Percentiles rank a stretch among this genome's conserved stretches.
Conservation (phyloP, 2,113 vertebrate genomes). For the Arenaria interpres region DNA sequence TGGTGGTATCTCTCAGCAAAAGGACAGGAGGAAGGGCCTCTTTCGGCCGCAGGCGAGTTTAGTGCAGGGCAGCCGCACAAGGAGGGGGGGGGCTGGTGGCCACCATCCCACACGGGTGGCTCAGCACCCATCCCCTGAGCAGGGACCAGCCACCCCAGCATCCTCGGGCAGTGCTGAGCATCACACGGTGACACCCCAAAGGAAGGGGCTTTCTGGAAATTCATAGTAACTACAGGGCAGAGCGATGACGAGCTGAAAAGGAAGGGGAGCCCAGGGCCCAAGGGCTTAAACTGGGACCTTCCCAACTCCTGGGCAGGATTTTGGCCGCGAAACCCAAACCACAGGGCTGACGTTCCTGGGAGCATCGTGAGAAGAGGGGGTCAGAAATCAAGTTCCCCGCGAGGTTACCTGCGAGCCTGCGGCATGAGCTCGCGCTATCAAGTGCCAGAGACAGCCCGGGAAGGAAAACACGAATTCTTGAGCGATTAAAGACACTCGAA, state of each 20-base stretch:
- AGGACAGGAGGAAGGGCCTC: background rate
- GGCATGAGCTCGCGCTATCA: background rate
- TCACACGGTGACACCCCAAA: too few relatives aligned
- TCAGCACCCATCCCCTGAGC: background rate
- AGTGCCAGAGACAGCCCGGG: fast-evolving
- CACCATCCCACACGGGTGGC: background rate
- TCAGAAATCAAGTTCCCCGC: background rate
- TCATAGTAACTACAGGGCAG: background rate
- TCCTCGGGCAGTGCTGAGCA: background rate
- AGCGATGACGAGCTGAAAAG: fast-evolving
- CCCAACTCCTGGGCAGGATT: background rate
- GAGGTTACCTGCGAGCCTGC: background rate
- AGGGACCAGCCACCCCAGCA: background rate
- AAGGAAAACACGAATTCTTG: background rate
- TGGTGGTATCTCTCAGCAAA: background rate
- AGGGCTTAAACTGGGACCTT: background rate
- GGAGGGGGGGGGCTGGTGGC: fast-evolving
- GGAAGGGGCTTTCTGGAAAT: background rate
- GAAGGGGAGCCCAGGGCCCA: background rate
- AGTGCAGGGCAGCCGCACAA: background rate
- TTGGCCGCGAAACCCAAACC: background rate
- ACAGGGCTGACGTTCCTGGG: background rate
- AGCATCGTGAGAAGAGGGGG: background rate
- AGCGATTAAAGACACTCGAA: background rate
- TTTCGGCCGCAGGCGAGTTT: fast-evolving